Evolutionary conservation across 2,797 vertebrate species (phyloP).

Genomic region (Coracias cyanogaster): DNA sequence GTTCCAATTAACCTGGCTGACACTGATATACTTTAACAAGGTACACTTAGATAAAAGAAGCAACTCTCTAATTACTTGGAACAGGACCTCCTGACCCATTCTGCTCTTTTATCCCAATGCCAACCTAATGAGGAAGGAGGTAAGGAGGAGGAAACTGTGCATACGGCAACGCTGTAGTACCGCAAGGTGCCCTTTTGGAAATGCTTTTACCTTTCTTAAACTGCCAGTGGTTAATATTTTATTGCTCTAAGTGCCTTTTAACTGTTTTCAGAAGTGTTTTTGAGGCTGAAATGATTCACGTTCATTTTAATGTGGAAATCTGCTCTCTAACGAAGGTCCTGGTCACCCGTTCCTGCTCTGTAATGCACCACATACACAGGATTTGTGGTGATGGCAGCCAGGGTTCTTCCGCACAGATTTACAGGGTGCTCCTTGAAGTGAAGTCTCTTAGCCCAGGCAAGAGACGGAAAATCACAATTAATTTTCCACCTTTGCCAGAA

Average conservation of each 20-base stretch:
- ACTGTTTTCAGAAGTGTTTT: slow-evolving; percentile 29
- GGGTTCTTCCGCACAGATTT: background rate
- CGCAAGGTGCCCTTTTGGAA: slow-evolving; percentile 54
- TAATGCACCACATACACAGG: background rate
- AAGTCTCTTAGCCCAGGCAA: background rate
- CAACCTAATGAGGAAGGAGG: slow-evolving; percentile 81
- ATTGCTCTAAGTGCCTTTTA: slow-evolving; percentile 54
- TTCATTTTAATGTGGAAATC: slow-evolving; percentile 11
- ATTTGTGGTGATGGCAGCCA: background rate
- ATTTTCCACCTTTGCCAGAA: background rate
- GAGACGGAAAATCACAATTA: background rate
- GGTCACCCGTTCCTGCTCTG: background rate
- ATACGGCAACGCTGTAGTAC: slow-evolving; percentile 58
- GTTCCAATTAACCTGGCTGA: slow-evolving; percentile 88
- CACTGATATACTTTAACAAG: slow-evolving; percentile 88
- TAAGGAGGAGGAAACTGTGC: slow-evolving; percentile 69
- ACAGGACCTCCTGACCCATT: slow-evolving; percentile 84
- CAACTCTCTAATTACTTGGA: slow-evolving; percentile 88
- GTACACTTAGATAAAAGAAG: slow-evolving; percentile 86
- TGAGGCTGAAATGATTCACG: slow-evolving; percentile 31
- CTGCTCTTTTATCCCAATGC: slow-evolving; percentile 82
- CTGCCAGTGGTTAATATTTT: slow-evolving; percentile 67
- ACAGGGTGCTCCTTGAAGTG: background rate
- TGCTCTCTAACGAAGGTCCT: background rate
- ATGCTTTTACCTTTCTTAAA: slow-evolving; percentile 54